These are phyloP conservation scores for Heliothis subflexa DNA, from an alignment of 1,140 invertebrate genomes.

Conservation along the genomic window DNA sequence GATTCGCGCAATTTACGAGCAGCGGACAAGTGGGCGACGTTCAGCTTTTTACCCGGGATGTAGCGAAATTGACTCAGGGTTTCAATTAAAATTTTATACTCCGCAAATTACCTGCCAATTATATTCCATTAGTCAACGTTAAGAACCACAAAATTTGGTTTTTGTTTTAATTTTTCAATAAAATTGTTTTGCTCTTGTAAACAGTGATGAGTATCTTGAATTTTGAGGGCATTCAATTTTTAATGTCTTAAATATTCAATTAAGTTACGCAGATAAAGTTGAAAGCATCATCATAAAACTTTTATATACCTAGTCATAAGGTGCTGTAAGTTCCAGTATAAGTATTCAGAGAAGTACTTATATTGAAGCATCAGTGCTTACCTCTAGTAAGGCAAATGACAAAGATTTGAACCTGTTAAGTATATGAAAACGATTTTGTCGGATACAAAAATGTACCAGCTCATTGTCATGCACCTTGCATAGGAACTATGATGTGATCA, in stretches of 20 bases:
- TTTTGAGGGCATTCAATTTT: conserved; percentile 18
- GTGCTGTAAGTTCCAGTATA: no score
- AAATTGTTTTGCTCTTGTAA: conserved; percentile 30
- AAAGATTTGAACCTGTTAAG: no score
- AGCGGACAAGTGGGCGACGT: conserved; percentile 78
- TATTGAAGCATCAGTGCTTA: no score
- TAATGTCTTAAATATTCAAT: conserved; percentile 13
- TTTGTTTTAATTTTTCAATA: conserved; percentile 31
- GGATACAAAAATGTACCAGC: neutral
- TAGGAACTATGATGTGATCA: neutral
- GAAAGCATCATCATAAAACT: conserved; percentile 16
- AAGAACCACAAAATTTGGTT: conserved; percentile 48
- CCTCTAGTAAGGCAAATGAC: no score
- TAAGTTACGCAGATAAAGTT: conserved; percentile 9
- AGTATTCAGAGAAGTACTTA: neutral
- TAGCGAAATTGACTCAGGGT: conserved; percentile 68
- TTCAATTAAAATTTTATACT: conserved; percentile 84
- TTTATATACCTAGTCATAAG: no score
- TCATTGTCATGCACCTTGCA: neutral
- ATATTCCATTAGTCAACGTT: conserved; percentile 69
- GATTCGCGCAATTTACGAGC: conserved; percentile 81
- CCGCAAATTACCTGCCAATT: conserved; percentile 78
- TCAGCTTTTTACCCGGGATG: conserved; percentile 58
- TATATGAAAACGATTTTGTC: no score
- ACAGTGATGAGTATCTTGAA: conserved; percentile 37